Base-by-base conservation (phyloP, 1,140 invertebrate genomes). In the Tetramorium parvispinum region DNA sequence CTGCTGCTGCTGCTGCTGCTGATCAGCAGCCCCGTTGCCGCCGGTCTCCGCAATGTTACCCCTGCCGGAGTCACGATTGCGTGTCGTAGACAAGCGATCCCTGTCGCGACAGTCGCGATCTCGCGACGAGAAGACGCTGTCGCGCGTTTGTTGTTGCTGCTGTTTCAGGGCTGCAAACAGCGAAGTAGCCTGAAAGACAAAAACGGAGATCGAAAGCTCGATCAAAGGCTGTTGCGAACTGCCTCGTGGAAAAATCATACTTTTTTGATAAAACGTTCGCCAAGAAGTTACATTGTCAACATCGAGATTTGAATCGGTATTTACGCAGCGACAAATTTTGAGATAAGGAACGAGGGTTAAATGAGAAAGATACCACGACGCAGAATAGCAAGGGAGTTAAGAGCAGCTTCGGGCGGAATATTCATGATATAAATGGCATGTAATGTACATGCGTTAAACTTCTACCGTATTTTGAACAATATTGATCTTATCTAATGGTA, bases 151-250 rank as follows among this genome's bases (percentile, higher is more conserved):
- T 73, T 96, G 95, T 88, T 96, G 96, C 88, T 96, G 96, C 91
- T 96, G 96, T 91, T 96, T 97, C 90, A 96, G 85, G 13, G 96
- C 96, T 93, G 96, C 96, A 91, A 96, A 96, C 86, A 96, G 93
- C 88, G 96, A 96, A 85, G 95, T 96, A 85, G 96, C 96, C 95
- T 96, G 95, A 85, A 96, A 95, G 37, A 92, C 70, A 87, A 88
- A 91, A 90, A 90, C 75, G 76, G 71, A 88, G 85, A 91, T 90
- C 89, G 89, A 90, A 66, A 87, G 85, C 85, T 90, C 87, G 89
- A 88, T 91, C 90, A 90, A 88, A 90, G 83, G 73, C 89, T 89
- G 89, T 89, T 89, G 85, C 87, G 88, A 87, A 82, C 82, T 89
- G 79, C 63, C 63, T 81, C 27, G 46, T 51, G 6, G 10, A 66